These are phyloP conservation scores for Platalea minor DNA, from an alignment of 2,797 vertebrate species.

Conservation along the genomic window DNA sequence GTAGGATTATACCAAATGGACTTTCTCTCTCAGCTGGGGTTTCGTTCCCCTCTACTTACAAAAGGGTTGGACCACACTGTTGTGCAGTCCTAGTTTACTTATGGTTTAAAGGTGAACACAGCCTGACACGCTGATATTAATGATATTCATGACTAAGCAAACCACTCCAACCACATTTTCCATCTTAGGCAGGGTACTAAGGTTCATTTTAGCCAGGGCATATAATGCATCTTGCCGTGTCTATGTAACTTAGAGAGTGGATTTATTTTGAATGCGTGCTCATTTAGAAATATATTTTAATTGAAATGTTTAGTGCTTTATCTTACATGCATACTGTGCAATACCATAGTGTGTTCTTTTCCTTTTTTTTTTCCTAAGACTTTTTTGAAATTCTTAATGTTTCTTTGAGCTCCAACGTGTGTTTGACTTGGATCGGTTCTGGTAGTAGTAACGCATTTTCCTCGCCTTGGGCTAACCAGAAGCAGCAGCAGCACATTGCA, in stretches of 20 bases:
- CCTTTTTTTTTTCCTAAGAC: not conserved
- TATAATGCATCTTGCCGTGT: not conserved
- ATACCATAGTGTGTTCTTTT: slow-evolving; percentile 52
- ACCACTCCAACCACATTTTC: not conserved
- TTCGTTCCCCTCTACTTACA: not conserved
- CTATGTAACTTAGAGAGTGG: slow-evolving; percentile 11
- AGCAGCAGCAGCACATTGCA: slow-evolving; percentile 28
- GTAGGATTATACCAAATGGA: not conserved
- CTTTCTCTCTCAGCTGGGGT: not conserved
- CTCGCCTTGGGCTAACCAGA: slow-evolving; percentile 45
- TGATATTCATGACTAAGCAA: not conserved
- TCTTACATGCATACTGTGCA: slow-evolving; percentile 59
- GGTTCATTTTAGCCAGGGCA: slow-evolving; percentile 17
- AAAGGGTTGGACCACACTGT: not conserved
- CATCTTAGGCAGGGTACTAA: slow-evolving; percentile 14
- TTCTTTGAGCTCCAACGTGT: not conserved
- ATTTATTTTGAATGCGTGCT: slow-evolving; percentile 36
- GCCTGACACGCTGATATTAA: not conserved
- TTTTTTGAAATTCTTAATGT: not conserved
- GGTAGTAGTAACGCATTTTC: not conserved
- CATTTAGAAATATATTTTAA: slow-evolving; percentile 56
- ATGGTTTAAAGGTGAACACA: not conserved
- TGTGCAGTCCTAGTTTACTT: not conserved
- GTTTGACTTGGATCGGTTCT: slow-evolving; percentile 7
- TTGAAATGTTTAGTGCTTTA: slow-evolving; percentile 57